Evolutionary conservation across 2,888 invertebrate species (phyloP).

Genomic region (Machimus rusticus): DNA sequence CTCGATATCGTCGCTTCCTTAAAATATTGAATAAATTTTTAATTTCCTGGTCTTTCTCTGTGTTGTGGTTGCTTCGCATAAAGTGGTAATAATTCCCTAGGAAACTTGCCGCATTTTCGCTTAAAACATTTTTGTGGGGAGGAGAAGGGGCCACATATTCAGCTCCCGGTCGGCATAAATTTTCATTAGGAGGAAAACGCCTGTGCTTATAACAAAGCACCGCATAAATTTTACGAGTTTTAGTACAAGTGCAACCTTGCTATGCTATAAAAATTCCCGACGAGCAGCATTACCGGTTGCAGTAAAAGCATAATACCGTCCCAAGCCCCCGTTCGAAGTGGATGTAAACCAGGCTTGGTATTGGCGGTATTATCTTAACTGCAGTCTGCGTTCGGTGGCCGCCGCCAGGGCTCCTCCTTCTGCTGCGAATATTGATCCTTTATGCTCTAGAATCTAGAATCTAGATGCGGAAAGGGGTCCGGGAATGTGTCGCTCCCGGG

Average conservation of each 20-base stretch:
- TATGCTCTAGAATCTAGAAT: no score
- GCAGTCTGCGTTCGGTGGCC: conserved; percentile 1
- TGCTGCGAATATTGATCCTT: background rate
- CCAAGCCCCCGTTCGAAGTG: background rate
- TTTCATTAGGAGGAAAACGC: conserved; percentile 29
- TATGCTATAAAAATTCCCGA: conserved; percentile 19
- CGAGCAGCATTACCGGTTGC: conserved; percentile 7
- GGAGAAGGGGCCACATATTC: background rate
- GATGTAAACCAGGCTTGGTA: background rate
- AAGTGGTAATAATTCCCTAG: background rate
- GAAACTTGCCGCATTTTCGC: background rate
- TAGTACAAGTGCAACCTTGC: conserved; percentile 26
- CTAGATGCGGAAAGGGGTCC: background rate
- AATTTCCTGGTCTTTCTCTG: background rate
- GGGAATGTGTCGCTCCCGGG: background rate
- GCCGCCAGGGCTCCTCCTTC: background rate
- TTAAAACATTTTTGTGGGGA: background rate
- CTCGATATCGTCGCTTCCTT: background rate
- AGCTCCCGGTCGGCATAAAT: background rate
- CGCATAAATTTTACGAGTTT: conserved; percentile 23
- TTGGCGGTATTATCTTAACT: conserved; percentile 5
- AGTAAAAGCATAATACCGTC: background rate
- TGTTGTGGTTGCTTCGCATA: background rate
- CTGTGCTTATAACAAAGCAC: conserved; percentile 3
- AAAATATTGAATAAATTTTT: background rate